Percentiles rank a stretch among this genome's conserved stretches.
phyloP scores from a whole-genome alignment of 2,888 invertebrate species.

The Xiphydria camelus region DNA sequence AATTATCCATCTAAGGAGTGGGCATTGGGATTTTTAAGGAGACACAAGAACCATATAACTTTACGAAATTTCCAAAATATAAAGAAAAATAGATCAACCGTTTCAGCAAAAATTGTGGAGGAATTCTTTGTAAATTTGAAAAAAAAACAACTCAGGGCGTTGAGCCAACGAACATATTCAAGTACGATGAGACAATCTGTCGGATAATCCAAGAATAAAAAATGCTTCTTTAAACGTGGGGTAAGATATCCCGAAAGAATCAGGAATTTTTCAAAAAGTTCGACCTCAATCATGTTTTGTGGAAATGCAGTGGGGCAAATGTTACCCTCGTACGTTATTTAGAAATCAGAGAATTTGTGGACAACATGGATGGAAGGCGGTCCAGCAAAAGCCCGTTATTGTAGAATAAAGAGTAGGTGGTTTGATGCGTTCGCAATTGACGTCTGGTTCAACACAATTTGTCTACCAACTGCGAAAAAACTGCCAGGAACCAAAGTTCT shows the following conservation, averaged over 20 bases:
- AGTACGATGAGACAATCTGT: conserved; percentile 46
- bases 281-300: conserved; percentile 39
- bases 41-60: too few species aligned
- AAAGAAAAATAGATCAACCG: too few species aligned
- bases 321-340: conserved; percentile 39
- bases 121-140: conserved; percentile 29
- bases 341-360: conserved; percentile 38
- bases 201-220: conserved; percentile 37
- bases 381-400: conserved; percentile 31
- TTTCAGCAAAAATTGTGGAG: too few species aligned
- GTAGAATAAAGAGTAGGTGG: conserved; percentile 36
- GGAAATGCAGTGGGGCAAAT: conserved; percentile 32
- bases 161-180: conserved; percentile 30
- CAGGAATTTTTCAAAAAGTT: conserved; percentile 23
- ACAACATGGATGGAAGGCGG: conserved; percentile 38
- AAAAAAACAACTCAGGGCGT: conserved; percentile 19
- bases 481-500: too few species aligned
- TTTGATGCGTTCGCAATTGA: too few species aligned
- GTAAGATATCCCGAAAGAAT: conserved; percentile 20
- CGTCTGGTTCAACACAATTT: too few species aligned
- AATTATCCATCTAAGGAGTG: too few species aligned
- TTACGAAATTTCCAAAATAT: too few species aligned
- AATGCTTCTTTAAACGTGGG: conserved; percentile 20
- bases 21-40: too few species aligned
- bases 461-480: too few species aligned